A percentile compares a stretch with the other conserved stretches of the same genome.
Evolutionary conservation across 2,797 vertebrate genomes (phyloP).

Genomic region (Diceros bicornis): DNA sequence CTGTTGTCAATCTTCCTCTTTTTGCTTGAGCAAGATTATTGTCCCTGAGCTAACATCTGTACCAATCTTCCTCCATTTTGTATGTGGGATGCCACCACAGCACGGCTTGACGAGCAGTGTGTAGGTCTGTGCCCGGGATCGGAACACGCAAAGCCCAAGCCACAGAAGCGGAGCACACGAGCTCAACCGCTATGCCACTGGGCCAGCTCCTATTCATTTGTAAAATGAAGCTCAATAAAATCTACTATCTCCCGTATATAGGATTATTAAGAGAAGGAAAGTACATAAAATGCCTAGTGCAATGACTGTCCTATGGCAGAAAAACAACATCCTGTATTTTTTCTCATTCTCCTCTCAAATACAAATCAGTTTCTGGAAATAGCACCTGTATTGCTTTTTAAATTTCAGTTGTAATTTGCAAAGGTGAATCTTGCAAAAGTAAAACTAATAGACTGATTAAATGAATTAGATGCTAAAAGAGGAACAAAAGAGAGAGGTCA

Average conservation of each 20-base stretch:
- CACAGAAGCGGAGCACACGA: too few species aligned
- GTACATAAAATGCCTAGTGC: not conserved
- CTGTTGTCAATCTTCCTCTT: too few species aligned
- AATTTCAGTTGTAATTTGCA: slow-evolving; percentile 58
- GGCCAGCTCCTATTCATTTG: not conserved
- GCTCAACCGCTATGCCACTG: too few species aligned
- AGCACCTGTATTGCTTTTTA: not conserved
- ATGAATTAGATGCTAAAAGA: slow-evolving; percentile 55
- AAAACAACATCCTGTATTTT: not conserved
- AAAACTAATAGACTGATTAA: slow-evolving; percentile 59
- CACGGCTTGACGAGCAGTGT: too few species aligned
- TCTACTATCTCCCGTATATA: not conserved
- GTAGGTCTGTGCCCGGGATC: too few species aligned
- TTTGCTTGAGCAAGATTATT: too few species aligned
- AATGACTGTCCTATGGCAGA: not conserved
- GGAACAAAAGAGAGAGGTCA: slow-evolving; percentile 26
- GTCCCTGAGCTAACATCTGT: too few species aligned
- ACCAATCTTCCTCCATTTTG: too few species aligned
- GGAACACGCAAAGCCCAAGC: too few species aligned
- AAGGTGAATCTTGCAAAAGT: slow-evolving; percentile 55
- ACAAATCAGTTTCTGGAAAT: not conserved
- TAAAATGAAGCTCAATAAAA: not conserved
- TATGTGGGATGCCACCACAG: too few species aligned
- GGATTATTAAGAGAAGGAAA: not conserved
- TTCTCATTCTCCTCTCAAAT: not conserved